Conservation (phyloP, 2,797 vertebrate genomes). For the Cheirogaleus major region DNA sequence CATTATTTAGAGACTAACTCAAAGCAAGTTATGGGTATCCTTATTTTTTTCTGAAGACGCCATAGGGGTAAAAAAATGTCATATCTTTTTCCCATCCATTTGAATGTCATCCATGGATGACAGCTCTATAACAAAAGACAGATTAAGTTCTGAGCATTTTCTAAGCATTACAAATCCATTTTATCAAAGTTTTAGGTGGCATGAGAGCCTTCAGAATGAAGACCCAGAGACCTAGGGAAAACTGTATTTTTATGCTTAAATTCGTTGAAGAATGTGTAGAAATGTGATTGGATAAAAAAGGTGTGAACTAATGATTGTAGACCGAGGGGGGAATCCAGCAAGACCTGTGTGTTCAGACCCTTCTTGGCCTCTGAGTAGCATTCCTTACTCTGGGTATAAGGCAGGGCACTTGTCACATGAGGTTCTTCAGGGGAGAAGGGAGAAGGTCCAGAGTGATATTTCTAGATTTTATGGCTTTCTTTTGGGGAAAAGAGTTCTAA, state of each 20-base stretch:
- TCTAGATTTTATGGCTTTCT: background rate
- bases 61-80: background rate
- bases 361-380: background rate
- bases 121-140: background rate
- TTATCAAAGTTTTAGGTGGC: background rate
- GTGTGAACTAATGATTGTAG: too few species aligned
- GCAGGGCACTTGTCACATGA: background rate
- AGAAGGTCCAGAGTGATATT: background rate
- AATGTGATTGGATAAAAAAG: background rate
- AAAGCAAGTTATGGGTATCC: background rate
- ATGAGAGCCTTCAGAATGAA: background rate
- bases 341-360: background rate
- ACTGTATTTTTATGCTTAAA: background rate
- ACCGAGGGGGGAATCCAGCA: accelerated
- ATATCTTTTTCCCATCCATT: background rate
- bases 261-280: background rate
- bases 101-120: background rate
- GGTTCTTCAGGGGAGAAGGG: background rate
- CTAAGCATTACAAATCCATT: background rate
- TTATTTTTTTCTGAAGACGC: background rate
- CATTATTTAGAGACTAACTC: background rate
- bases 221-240: background rate
- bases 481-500: background rate
- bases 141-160: background rate
- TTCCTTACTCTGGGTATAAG: background rate